Conservation (phyloP, 2,113 vertebrate genomes). For the Campylomormyrus numenius region DNA sequence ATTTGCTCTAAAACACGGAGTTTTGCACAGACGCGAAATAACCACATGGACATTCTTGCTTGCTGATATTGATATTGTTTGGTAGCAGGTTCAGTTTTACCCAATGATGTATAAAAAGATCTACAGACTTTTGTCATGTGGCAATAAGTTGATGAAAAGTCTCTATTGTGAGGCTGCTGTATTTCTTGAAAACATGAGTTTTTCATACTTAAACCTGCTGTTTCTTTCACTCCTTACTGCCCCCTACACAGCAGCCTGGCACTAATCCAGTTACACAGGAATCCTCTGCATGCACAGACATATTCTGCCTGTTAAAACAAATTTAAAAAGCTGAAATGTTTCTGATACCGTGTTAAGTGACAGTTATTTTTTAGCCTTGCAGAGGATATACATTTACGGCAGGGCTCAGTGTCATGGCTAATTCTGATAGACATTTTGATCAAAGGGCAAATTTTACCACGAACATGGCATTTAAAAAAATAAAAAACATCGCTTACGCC, state of each 20-base stretch:
- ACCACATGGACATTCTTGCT: not conserved
- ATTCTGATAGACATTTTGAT: not conserved
- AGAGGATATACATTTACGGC: not conserved
- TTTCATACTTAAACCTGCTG: not conserved
- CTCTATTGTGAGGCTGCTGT: slow-evolving; percentile 1
- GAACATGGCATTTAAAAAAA: not conserved
- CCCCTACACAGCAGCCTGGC: not conserved
- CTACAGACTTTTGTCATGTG: slow-evolving; percentile 8
- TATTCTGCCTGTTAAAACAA: not conserved
- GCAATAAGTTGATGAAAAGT: slow-evolving; percentile 4
- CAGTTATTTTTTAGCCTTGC: not conserved
- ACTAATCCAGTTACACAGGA: not conserved
- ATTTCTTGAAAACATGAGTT: not conserved
- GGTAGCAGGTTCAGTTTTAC: not conserved
- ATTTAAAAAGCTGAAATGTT: not conserved
- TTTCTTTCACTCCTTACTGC: not conserved
- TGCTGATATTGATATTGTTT: not conserved
- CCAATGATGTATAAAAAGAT: not conserved
- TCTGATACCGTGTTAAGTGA: not conserved
- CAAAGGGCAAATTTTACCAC: not conserved
- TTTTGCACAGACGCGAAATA: slow-evolving; percentile 4
- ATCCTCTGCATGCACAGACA: not conserved
- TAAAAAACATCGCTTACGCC: not conserved
- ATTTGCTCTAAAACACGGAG: not conserved
- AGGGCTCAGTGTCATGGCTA: not conserved